These are phyloP conservation scores for Aphrocallistes beatrix DNA, from an alignment of 37 sponge, comb jelly and placozoan genomes.

Conservation along the genomic window DNA sequence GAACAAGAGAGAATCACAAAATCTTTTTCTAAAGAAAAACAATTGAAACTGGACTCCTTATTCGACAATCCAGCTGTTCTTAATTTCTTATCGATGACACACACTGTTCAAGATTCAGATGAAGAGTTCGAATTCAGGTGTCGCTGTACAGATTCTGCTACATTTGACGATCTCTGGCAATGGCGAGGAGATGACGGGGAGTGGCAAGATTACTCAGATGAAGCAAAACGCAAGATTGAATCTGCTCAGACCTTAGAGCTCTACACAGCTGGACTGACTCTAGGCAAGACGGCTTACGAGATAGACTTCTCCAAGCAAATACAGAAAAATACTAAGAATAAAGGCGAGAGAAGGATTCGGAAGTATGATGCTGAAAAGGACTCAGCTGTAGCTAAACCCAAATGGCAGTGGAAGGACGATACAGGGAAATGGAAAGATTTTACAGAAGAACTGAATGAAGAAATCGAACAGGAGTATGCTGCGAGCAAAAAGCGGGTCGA, in stretches of 20 bases:
- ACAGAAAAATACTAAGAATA: neutral
- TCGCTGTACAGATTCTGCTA: neutral
- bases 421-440: neutral
- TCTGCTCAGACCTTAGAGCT: neutral
- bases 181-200: neutral
- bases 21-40: neutral
- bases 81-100: neutral
- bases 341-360: neutral
- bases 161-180: neutral
- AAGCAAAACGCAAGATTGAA: neutral
- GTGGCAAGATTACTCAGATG: neutral
- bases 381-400: neutral
- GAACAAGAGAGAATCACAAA: neutral
- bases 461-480: neutral
- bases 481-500: neutral
- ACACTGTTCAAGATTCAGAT: neutral
- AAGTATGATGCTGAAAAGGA: constrained; percentile 4
- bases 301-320: neutral
- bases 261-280: neutral
- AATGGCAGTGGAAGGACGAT: constrained; percentile 3
- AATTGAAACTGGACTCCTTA: neutral
- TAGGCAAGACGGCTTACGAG: neutral
- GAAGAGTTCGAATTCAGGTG: neutral
- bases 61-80: neutral
- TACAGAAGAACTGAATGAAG: neutral